Evolutionary conservation across 2,113 vertebrate species (phyloP).

Genomic region (Etheostoma spectabile): DNA sequence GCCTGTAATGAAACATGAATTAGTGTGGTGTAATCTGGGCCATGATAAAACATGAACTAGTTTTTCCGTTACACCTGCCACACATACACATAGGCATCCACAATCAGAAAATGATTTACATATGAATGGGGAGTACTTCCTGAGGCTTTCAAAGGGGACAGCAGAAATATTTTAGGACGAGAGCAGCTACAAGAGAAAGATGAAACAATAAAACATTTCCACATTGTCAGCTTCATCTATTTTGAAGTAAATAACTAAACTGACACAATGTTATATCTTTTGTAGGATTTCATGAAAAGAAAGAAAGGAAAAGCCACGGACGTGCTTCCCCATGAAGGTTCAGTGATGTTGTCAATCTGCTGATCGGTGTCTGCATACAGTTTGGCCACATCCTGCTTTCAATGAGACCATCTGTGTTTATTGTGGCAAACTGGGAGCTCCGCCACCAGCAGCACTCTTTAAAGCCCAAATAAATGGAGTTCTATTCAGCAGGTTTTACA

Average conservation of each 20-base stretch:
- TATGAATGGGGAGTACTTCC: conserved; percentile 8
- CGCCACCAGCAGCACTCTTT: conserved; percentile 7
- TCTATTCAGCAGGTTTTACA: background rate
- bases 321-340: background rate
- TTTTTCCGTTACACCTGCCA: conserved; percentile 18
- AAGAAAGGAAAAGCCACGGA: background rate
- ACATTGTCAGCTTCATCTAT: background rate
- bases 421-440: conserved; percentile 5
- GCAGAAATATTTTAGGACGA: conserved; percentile 10
- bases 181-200: background rate
- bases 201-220: background rate
- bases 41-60: conserved; percentile 6
- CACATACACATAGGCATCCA: conserved; percentile 1
- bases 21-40: conserved; percentile 29
- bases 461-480: conserved; percentile 13
- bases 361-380: conserved; percentile 35
- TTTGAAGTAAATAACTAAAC: background rate
- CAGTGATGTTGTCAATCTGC: conserved; percentile 31
- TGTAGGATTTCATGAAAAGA: background rate
- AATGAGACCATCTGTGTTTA: conserved; percentile 38
- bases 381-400: conserved; percentile 3
- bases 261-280: background rate
- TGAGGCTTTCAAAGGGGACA: conserved; percentile 18
- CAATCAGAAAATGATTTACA: conserved; percentile 49
- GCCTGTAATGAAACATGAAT: conserved; percentile 45